Evolutionary conservation across 2,113 vertebrate species (phyloP).

Genomic region (Oxygymnocypris stewartii): DNA sequence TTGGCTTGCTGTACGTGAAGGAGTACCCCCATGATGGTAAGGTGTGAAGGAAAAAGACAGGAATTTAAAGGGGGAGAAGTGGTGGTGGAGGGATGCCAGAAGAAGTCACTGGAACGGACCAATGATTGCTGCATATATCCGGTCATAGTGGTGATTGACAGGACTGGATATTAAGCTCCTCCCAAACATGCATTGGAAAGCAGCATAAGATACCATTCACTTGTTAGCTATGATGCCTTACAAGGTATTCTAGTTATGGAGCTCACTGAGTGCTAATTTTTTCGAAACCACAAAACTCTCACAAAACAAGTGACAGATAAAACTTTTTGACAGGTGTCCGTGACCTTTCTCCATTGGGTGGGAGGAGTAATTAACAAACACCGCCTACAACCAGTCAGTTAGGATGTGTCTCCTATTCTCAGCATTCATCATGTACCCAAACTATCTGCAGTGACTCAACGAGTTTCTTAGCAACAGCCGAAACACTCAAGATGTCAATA

Average conservation of each 20-base stretch:
- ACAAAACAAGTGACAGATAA: not conserved
- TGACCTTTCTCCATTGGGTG: not conserved
- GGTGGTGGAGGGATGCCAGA: no score
- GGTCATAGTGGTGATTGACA: no score
- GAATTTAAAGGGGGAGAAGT: no score
- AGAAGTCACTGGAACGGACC: no score
- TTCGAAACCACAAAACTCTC: conserved; percentile 7
- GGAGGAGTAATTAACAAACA: conserved; percentile 1
- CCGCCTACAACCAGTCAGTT: not conserved
- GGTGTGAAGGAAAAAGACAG: no score
- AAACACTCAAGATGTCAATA: conserved; percentile 26
- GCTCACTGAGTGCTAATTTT: not conserved
- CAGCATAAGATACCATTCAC: not conserved
- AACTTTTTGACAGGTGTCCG: conserved; percentile 1
- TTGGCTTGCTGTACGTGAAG: no score
- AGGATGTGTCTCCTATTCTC: not conserved
- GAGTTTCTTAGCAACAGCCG: conserved; percentile 34
- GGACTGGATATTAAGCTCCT: no score
- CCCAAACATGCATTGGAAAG: not conserved
- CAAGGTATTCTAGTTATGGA: not conserved
- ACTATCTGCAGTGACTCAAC: conserved; percentile 29
- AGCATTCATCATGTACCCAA: conserved; percentile 1
- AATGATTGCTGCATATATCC: no score
- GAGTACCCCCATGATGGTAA: no score
- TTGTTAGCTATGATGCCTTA: not conserved